Base-by-base conservation (phyloP, 2,888 invertebrate species). In the Ellobium chinense region DNA sequence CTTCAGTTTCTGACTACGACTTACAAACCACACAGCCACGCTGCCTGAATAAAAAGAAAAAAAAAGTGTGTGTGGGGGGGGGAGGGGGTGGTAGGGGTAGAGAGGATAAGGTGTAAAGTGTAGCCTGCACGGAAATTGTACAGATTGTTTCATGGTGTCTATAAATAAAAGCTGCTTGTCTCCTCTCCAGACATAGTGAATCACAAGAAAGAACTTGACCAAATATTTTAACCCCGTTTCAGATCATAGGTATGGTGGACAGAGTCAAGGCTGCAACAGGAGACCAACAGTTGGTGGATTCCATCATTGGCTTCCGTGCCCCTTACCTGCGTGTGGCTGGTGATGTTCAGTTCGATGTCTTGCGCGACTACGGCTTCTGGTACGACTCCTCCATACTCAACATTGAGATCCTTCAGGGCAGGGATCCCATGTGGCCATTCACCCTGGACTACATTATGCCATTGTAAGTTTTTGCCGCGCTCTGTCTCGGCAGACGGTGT, bases 381-480 rank as follows among this genome's bases (percentile, higher is more conserved):
- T 98, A 97, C 93, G 98, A 98, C 93, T 97, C 97, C 91, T 97
- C 97, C 1, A 95, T 98, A 86, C 96, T 97, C 75, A 97, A 98
- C 1, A 31, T 98, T 82, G 97, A 97, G 92, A 97, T 97, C 91
- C 97, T 75, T 7, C 1, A 36, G 14, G 97, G 97, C 93, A 95
- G 96, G 93, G 97, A 97, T 81, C 97, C 97, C 5, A 95, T 97
- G 78, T 98, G 98, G 98, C 98, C 98, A 0, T 98, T 97, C 93
- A 97, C 98, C 0, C 94, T 98, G 65, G 97, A 98, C 93, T 97
- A 62, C 36, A n/a, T 2, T 1, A n/a, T 72, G 2, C 62, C n/a
- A 62, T n/a, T n/a, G 62, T 62, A 62, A 62, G 24, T 56, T n/a
- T 36, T 37, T 27, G n/a, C 12, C 34, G 29, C 31, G 36, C 58